These are phyloP conservation scores for Hemistola chrysoprasaria DNA, from an alignment of 2,888 invertebrate genomes.

Conservation along the genomic window DNA sequence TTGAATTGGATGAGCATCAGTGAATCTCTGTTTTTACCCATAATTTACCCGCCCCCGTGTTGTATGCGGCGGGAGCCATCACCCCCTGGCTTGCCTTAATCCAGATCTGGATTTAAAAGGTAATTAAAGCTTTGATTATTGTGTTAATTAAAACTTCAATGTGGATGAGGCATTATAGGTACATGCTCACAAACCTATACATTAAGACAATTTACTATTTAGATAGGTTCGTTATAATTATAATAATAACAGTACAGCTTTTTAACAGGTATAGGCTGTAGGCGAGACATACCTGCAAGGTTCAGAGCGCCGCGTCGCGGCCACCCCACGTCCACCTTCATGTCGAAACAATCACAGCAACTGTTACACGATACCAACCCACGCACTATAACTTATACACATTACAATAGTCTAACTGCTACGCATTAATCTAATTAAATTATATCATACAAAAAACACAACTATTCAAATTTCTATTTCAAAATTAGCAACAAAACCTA, in stretches of 20 bases:
- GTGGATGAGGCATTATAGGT: too few species aligned
- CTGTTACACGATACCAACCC: slow-evolving; percentile 39
- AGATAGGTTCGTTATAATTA: too few species aligned
- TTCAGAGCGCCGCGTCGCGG: slow-evolving; percentile 62
- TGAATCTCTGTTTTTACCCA: too few species aligned
- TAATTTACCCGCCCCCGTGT: too few species aligned
- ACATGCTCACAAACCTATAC: too few species aligned
- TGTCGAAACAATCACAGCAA: slow-evolving; percentile 60
- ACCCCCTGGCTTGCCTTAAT: too few species aligned
- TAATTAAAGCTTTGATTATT: too few species aligned
- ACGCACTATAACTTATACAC: slow-evolving; percentile 43
- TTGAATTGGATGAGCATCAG: too few species aligned
- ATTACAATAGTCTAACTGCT: slow-evolving; percentile 34
- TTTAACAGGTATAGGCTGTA: slow-evolving; percentile 26
- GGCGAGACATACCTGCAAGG: slow-evolving; percentile 63
- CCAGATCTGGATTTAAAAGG: too few species aligned
- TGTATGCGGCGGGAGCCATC: too few species aligned
- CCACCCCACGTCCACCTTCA: slow-evolving; percentile 68
- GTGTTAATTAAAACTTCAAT: too few species aligned
- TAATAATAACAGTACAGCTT: slow-evolving; percentile 9
- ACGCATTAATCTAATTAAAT: slow-evolving; percentile 39
- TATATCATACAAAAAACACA: slow-evolving; percentile 51
- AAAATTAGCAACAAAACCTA: slow-evolving; percentile 50
- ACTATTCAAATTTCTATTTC: slow-evolving; percentile 41
- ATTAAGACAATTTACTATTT: too few species aligned